Evolutionary conservation across 1,140 invertebrate genomes (phyloP), one percentile per base, ranked within the genome.

Genomic region (Maconellicoccus hirsutus): DNA sequence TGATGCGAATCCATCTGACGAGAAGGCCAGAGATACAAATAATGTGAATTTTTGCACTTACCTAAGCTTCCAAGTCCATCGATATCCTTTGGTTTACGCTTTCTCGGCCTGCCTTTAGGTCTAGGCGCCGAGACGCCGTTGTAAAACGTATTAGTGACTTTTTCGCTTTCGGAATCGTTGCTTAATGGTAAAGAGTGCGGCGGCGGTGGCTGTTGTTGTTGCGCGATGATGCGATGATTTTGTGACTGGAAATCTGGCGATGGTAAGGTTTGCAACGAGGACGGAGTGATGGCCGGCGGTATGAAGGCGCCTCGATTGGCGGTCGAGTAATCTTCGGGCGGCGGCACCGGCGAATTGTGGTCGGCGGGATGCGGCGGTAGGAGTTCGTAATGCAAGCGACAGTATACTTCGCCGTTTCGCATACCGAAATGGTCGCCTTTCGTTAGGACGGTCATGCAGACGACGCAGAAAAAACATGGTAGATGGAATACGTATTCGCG

Each of bases 351-450:
- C 14, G 77, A 74, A 79, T 74, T 74, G 2, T 81, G 80, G 29
- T 83, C 82, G 70, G 86, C 86, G 0, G 85, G 81, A 22, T 70
- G 71, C 0, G 72, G 80, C 78, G 69, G 79, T 78, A 77, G 79
- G 79, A 33, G 80, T 78, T 73, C 80, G 81, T 92, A 94, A 80
- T 94, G 91, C 71, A 89, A 81, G 76, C 90, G 86, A 81, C 90
- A 92, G 75, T 90, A 88, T 26, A 94, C 89, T 29, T 88, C 86
- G 12, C 89, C 87, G 75, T 92, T 89, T 72, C 90, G 85, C 82
- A 94, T 92, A 39, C 94, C 94, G 80, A 96, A 98, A 75, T 95
- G 92, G 79, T 98, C 95, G 19, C 96, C 90, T 79, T 93, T 93
- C 59, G 87, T 92, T 61, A 92, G 82, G 1, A 87, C 86, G 16